Evolutionary conservation across 2,888 invertebrate species (phyloP), one percentile per base, ranked within the genome.

Genomic region (Campopleginae sp.): DNA sequence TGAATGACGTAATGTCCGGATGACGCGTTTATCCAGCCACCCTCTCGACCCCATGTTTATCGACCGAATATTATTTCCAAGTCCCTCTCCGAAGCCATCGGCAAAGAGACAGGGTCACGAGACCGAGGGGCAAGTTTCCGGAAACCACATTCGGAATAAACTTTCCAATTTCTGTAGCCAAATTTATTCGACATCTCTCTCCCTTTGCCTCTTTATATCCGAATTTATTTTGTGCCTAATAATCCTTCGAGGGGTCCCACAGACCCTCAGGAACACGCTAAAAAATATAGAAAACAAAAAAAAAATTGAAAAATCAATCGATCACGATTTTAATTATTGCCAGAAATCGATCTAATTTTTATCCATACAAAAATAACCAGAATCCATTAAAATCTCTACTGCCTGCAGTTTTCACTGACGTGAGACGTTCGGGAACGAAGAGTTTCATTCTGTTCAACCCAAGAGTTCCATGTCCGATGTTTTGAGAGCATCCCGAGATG

Each of bases 11-110:
- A 83, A 86, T 72, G 68, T 81, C 75, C 80, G 81, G 85, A 85
- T 76, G 81, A 85, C 81, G 81, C 81, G 66, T 71, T 84, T 54
- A 51, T 58, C 65, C 70, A 70, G 66, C 82, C 63, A 54, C 46
- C 48, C 44, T 33, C 65, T 46, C 54, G 58, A 58, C 31, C 63
- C 23, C 76, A 79, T 85, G 80, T 81, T 81, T 83, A 86, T 86
- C 85, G 86, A 86, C 81, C 85, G 79, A 71, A 71, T 81, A 85
- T 86, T 81, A 85, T 85, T 85, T 76, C 78, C 83, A 81, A 70
- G 75, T 42, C 48, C 48, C 48, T 38, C 8, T 63, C 14, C 17
- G 17, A 46, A 14, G 1, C 48, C 68, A 38, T 38, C 14, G 65
- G 31, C 48, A 33, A 51, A 46, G 23, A 19, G 61, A 23, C 54